Base-by-base conservation (phyloP, 1,140 invertebrate species). In the Zeugodacus cucurbitae region DNA sequence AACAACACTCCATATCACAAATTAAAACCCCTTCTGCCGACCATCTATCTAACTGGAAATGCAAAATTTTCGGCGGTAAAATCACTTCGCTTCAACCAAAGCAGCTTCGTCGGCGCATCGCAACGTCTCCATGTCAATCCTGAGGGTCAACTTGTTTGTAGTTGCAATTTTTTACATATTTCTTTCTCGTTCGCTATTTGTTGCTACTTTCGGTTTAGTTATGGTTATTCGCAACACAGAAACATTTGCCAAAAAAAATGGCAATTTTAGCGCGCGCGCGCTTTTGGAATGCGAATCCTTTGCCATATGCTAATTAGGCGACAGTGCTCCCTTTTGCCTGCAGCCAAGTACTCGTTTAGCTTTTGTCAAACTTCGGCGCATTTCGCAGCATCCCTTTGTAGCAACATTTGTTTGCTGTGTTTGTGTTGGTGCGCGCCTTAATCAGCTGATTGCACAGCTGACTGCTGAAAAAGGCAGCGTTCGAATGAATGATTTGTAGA, bases 61-160 rank as follows among this genome's bases (percentile, higher is more conserved):
- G 74, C 74, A 44, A 82, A 82, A n/a, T 82, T 82, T 82, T 82
- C 29, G 74, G 74, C 74, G 74, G 74, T 41, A 82, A 82, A 82
- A 48, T 82, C 74, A 82, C 74, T 82, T 48, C 74, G 10, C 74
- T 82, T 41, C 41, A 48, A 22, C 74, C 74, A 82, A 82, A 82
- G 74, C 22, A 82, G 41, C 48, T 48, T 22, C 70, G n/a, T 5
- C n/a, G 74, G 8, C n/a, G 22, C 41, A 82, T 82, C 74, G n/a
- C n/a, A n/a, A 54, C 14, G 74, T 82, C 74, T 11, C n/a, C n/a
- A 82, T 82, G 74, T 48, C 74, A 82, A 6, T n/a, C n/a, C n/a
- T 41, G 74, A 48, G 74, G 74, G 74, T 82, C 74, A 82, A 82
- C 74, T 82, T 82, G 74, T 82, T 82, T 82, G 41, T 82, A 82